These are phyloP conservation scores for Deroplatys truncata DNA, from an alignment of 2,888 invertebrate genomes.

Conservation along the genomic window DNA sequence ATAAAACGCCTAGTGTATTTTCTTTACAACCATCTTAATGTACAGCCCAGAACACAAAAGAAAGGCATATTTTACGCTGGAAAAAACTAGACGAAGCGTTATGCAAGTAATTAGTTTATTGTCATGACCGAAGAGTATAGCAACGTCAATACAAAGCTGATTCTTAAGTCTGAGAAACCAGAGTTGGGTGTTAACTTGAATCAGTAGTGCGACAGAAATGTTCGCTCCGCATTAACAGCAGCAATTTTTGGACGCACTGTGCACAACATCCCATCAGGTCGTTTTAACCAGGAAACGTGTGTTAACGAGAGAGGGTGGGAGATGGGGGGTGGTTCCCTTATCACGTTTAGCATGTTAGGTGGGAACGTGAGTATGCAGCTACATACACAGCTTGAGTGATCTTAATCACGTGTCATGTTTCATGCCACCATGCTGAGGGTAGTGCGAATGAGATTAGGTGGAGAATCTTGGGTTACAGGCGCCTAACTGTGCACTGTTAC, in stretches of 20 bases:
- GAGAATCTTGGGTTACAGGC: neutral
- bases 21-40: too few relatives aligned
- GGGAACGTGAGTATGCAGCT: neutral
- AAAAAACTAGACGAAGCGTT: too few relatives aligned
- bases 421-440: neutral
- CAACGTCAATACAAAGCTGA: too few relatives aligned
- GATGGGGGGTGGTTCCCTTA: neutral
- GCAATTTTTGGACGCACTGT: neutral
- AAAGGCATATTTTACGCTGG: too few relatives aligned
- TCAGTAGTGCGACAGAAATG: too few relatives aligned
- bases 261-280: neutral
- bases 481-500: neutral
- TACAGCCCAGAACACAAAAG: too few relatives aligned
- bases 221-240: neutral
- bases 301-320: neutral
- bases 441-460: neutral
- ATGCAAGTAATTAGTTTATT: too few relatives aligned
- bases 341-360: neutral
- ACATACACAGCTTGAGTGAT: neutral
- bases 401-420: neutral
- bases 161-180: too few relatives aligned
- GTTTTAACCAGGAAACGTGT: neutral
- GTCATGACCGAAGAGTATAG: too few relatives aligned
- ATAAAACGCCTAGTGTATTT: too few relatives aligned
- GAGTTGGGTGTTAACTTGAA: too few relatives aligned